Evolutionary conservation across 1,140 invertebrate species (phyloP).

Genomic region (Lepidotrigona ventralis): DNA sequence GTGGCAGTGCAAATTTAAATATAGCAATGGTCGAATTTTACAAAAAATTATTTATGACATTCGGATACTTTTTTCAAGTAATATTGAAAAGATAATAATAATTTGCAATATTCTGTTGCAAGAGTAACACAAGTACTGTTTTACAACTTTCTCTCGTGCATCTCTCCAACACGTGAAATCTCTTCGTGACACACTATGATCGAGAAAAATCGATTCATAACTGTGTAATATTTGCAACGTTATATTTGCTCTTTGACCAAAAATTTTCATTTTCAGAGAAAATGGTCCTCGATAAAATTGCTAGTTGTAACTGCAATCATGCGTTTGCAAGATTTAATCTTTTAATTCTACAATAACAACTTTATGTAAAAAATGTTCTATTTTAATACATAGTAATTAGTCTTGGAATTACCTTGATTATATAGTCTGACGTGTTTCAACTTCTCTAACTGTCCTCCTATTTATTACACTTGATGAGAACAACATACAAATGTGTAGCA

Average conservation of each 20-base stretch:
- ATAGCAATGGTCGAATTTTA: neutral
- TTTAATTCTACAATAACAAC: neutral
- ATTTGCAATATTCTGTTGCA: neutral
- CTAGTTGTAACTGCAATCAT: too few relatives aligned
- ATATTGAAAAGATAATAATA: neutral
- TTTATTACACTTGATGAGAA: neutral
- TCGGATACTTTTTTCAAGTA: neutral
- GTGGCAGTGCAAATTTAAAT: neutral
- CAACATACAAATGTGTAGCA: too few relatives aligned
- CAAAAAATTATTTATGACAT: neutral
- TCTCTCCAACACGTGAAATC: neutral
- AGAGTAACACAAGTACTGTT: neutral
- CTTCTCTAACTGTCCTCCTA: neutral
- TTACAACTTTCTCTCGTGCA: conserved; percentile 21
- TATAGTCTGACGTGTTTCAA: neutral
- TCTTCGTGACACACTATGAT: neutral
- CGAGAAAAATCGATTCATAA: neutral
- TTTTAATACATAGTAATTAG: neutral
- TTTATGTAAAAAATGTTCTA: neutral
- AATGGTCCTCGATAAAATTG: neutral
- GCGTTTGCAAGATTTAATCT: neutral
- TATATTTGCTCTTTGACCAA: too few relatives aligned
- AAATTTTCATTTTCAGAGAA: neutral
- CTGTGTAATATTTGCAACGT: neutral
- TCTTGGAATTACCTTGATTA: neutral